phyloP scores from a whole-genome alignment of 2,113 vertebrate genomes.

The Hippocampus comes region DNA sequence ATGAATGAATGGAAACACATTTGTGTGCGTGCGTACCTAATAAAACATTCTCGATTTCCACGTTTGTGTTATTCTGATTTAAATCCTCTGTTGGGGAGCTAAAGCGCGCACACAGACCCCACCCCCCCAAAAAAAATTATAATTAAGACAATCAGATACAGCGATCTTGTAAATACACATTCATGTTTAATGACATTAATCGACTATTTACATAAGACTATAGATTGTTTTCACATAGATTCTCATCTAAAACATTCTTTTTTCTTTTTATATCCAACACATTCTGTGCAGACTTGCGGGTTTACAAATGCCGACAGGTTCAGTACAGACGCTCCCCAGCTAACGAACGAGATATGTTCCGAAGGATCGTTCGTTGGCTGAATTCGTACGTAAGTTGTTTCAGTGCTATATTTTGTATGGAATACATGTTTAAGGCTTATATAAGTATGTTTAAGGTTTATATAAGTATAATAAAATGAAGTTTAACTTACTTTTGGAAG shows the following conservation, averaged over 20 bases:
- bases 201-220: constrained; percentile 66
- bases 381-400: too few species aligned
- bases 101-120: too few species aligned
- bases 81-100: too few species aligned
- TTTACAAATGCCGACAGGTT: constrained; percentile 78
- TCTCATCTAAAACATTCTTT: constrained; percentile 72
- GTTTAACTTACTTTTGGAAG: too few species aligned
- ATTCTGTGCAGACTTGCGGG: constrained; percentile 48
- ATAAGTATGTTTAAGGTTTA: too few species aligned
- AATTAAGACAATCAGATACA: background rate
- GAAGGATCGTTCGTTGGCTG: too few species aligned
- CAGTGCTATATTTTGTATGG: too few species aligned
- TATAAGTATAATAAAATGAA: too few species aligned
- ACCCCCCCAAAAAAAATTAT: too few species aligned
- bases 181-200: constrained; percentile 73
- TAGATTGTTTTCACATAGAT: constrained; percentile 64
- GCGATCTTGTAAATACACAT: constrained; percentile 70
- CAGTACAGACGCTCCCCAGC: constrained; percentile 51
- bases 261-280: constrained; percentile 55
- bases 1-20: background rate
- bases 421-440: too few species aligned
- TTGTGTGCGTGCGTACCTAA: background rate
- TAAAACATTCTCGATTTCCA: background rate
- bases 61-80: too few species aligned
- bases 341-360: too few species aligned